Evolutionary conservation across 2,888 invertebrate species (phyloP), one percentile per base, ranked within the genome.

Genomic region (Aphidoletes aphidimyza): DNA sequence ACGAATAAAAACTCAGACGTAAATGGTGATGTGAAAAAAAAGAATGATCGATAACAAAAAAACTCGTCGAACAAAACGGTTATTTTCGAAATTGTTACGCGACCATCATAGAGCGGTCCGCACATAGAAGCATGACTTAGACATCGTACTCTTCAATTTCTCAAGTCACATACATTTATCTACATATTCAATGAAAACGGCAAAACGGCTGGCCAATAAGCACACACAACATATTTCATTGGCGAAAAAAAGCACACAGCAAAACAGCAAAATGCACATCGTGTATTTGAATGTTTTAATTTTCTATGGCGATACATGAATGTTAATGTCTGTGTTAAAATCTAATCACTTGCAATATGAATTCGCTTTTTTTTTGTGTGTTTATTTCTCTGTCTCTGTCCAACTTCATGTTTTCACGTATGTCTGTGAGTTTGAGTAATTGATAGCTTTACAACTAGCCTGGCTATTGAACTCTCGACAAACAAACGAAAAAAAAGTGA

Each of bases 91-190:
- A 69, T 2, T 69, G 69, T 69, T 69, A 30, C 30, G 69, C 26
- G 34, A 69, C 69, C 34, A 30, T 69, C 26, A 69, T 30, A 30
- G 69, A 14, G 69, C 69, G 69, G 69, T 30, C 30, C 30, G 69
- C 30, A 30, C 69, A 69, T 69, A 69, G 30, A 69, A 69, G 26
- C 69, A 69, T 69, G 69, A 69, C 30, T 69, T 69, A 30, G 30
- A 69, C 69, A 69, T 69, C 69, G 30, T 30, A 69, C 69, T 69
- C 69, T 69, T 69, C 69, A 69, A 69, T 69, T 69, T 14, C 69
- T 69, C 69, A 69, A 69, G 69, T 69, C 69, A 69, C 30, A 69
- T 69, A 30, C 69, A 69, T n/a, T 9, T 69, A 69, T 69, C 14
- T 30, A 69, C 30, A 30, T 30, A 69, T 69, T 69, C 69, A 30